Evolutionary conservation across 2,888 invertebrate species (phyloP), one percentile per base, ranked within the genome.

Genomic region (Drosophila suboccidentalis): DNA sequence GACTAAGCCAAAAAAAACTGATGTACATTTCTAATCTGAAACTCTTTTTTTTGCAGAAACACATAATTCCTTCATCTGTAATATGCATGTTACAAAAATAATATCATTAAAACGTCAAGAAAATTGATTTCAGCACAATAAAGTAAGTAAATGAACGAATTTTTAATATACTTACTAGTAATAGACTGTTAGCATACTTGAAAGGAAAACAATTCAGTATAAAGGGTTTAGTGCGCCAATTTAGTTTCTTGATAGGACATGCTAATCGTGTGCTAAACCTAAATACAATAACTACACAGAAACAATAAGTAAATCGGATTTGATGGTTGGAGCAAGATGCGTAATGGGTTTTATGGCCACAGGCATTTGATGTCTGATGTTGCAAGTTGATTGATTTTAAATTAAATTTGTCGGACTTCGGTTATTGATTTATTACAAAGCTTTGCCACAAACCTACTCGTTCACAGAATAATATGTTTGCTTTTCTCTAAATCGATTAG

Each of bases 331-430:
- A 75, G 68, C 72, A 73, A 65, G 71, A 73, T 71, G 69, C 59
- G 75, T 71, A 81, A 87, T 78, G 69, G 68, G 69, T 78, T 81
- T 78, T 69, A 66, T 78, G 67, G 68, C 85, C 85, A 61, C 59
- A 62, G 68, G 75, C 78, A 73, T 62, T 75, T 68, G 65, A 55
- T 53, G 63, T 47, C 58, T 70, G 51, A 26, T 78, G 72, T 81
- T 78, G 82, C 79, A 82, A 81, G 66, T 85, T 85, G 82, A 83
- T 79, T 85, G 88, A 65, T 69, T 82, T 85, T 79, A 76, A 76
- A 83, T 85, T 82, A 76, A 69, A 85, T 85, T 78, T 73, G 38
- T 51, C 38, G 49, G 59, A 1, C 50, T 62, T 11, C 19, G 63
- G 65, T 44, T 51, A 26, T 55, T 60, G 68, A 74, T 71, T 80